Percentiles rank a stretch among this genome's conserved stretches.
These are phyloP conservation scores for Vollenhovia emeryi DNA, from an alignment of 1,140 invertebrate species.

Conservation along the genomic window DNA sequence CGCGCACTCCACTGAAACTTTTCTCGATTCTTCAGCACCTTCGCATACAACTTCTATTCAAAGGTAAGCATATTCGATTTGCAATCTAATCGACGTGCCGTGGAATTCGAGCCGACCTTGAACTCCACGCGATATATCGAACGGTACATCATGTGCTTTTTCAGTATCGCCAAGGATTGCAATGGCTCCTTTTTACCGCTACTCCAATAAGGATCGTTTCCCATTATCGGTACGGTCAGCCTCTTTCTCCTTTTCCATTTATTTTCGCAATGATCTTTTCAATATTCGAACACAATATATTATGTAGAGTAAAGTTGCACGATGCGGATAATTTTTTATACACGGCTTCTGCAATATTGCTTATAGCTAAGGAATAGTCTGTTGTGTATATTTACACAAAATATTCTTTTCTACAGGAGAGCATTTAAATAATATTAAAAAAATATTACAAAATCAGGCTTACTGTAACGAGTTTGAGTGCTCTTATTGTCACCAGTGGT, in stretches of 20 bases:
- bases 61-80: slow-evolving; percentile 54
- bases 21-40: slow-evolving; percentile 36
- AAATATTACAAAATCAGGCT: not conserved
- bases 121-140: slow-evolving; percentile 29
- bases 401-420: not conserved
- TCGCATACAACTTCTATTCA: slow-evolving; percentile 25
- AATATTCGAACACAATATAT: not conserved
- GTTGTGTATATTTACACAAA: not conserved
- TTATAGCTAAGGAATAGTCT: not conserved
- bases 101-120: slow-evolving; percentile 29
- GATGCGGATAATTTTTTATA: not conserved
- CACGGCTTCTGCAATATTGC: not conserved
- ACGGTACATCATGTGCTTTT: not conserved
- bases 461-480: too few relatives aligned
- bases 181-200: not conserved
- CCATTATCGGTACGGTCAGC: not conserved
- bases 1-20: slow-evolving; percentile 29
- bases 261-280: not conserved
- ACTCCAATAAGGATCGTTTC: not conserved
- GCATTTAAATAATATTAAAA: not conserved
- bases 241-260: slow-evolving; percentile 4
- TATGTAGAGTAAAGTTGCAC: not conserved
- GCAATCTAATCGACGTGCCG: slow-evolving; percentile 42
- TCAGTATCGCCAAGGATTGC: not conserved
- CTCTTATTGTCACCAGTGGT: too few relatives aligned